phyloP scores from a whole-genome alignment of 2,888 invertebrate genomes.

The Tinea trinotella region DNA sequence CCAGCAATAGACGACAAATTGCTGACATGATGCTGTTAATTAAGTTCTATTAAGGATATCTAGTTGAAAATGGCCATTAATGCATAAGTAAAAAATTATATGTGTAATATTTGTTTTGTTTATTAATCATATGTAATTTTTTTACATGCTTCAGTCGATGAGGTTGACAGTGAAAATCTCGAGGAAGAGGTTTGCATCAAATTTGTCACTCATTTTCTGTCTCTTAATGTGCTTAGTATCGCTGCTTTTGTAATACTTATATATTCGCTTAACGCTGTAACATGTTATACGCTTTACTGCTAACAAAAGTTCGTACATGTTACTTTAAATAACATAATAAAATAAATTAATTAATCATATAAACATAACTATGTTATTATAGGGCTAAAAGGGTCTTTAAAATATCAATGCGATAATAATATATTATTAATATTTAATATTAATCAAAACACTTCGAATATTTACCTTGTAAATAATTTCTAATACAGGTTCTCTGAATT shows the following conservation, averaged over 20 bases:
- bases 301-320: background rate
- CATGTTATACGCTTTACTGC: background rate
- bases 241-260: conserved; percentile 25
- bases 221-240: conserved; percentile 33
- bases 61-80: no score
- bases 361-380: no score
- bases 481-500: background rate
- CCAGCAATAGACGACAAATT: no score
- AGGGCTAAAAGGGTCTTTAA: no score
- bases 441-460: no score
- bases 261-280: conserved; percentile 6
- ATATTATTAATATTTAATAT: no score
- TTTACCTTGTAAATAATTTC: background rate
- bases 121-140: conserved; percentile 28
- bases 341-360: no score
- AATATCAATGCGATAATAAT: no score
- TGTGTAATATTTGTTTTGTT: conserved; percentile 22
- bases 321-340: no score
- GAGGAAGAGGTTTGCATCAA: conserved; percentile 59
- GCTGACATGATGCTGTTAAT: no score
- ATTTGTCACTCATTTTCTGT: conserved; percentile 23
- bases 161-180: conserved; percentile 51
- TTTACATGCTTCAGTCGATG: conserved; percentile 69
- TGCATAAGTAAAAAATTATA: no score
- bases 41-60: no score